phyloP scores from a whole-genome alignment of 1,140 invertebrate species.

The Drosophila tropicalis region DNA sequence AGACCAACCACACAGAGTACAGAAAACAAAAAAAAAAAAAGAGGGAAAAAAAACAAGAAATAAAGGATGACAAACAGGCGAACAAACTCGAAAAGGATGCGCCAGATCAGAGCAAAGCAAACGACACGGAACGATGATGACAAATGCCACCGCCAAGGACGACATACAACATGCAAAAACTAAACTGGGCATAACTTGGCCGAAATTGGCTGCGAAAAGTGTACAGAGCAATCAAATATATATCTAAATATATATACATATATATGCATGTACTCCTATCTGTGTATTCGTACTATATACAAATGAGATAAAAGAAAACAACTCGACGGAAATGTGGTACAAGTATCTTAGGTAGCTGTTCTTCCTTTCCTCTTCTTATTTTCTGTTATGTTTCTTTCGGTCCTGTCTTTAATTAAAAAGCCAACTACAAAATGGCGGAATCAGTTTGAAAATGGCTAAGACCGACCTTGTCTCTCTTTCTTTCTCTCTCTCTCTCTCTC shows the following conservation, averaged over 20 bases:
- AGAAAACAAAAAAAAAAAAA: background rate
- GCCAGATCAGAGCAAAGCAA: constrained; percentile 39
- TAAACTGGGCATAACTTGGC: constrained; percentile 25
- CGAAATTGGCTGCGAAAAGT: constrained; percentile 24
- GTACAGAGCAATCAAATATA: background rate
- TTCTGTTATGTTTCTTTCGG: background rate
- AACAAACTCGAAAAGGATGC: constrained; percentile 55
- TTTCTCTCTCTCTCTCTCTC: background rate
- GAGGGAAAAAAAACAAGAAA: constrained; percentile 8
- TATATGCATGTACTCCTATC: no score
- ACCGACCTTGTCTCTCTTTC: background rate
- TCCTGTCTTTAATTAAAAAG: background rate
- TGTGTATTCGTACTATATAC: background rate
- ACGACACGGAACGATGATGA: constrained; percentile 45
- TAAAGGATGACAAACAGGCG: constrained; percentile 68
- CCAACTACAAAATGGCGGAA: background rate
- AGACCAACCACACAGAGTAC: constrained; percentile 20
- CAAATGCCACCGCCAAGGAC: constrained; percentile 9
- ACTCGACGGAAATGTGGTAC: background rate
- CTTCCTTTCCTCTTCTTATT: background rate
- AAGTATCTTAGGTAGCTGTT: background rate
- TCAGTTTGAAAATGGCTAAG: constrained; percentile 24
- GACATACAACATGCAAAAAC: constrained; percentile 20
- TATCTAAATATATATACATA: background rate
- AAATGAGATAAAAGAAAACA: background rate